Evolutionary conservation across 2,888 invertebrate genomes (phyloP), one percentile per base, ranked within the genome.

Genomic region (Pterostichus niger): DNA sequence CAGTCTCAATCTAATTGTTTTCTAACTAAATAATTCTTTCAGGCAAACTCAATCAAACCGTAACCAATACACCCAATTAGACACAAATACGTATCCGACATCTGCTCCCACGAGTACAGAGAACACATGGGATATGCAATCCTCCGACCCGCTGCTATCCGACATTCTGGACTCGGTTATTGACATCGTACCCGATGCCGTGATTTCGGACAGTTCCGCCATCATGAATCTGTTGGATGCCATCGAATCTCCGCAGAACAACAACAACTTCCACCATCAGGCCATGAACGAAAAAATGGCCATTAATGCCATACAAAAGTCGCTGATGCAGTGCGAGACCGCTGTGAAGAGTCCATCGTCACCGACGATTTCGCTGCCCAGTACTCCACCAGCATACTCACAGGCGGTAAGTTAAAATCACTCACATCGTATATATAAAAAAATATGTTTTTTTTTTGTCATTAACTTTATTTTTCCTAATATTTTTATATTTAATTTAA

Each of bases 221-320:
- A 87, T 89, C 15, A 87, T 88, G 85, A 91, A 90, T 86, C 86
- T 92, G 83, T 87, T 92, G 86, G 91, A 91, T 84, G 89, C 87
- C 54, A 89, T 90, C 61, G 90, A 90, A 86, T 87, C 89, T 78
- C 77, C 83, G 54, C 84, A 83, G 56, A 83, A 76, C 17, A 82
- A 76, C 15, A 82, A 76, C 73, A 77, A 85, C 80, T 85, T 84
- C 13, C 90, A 89, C 68, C 87, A 89, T 64, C 87, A 91, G 89
- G 91, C 91, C 81, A 90, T 93, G 87, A 93, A 93, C 87, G 96
- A 96, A 88, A 95, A 95, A 88, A 93, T 94, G 90, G 96, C 96
- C 84, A 98, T 98, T 85, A 96, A 95, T 88, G 96, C 95, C 68
- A 98, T 98, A 87, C 96, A 97, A 88, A 95, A 96, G 89, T 96